These are phyloP conservation scores for Origma solitaria DNA, from an alignment of 2,113 vertebrate genomes.

Conservation along the genomic window DNA sequence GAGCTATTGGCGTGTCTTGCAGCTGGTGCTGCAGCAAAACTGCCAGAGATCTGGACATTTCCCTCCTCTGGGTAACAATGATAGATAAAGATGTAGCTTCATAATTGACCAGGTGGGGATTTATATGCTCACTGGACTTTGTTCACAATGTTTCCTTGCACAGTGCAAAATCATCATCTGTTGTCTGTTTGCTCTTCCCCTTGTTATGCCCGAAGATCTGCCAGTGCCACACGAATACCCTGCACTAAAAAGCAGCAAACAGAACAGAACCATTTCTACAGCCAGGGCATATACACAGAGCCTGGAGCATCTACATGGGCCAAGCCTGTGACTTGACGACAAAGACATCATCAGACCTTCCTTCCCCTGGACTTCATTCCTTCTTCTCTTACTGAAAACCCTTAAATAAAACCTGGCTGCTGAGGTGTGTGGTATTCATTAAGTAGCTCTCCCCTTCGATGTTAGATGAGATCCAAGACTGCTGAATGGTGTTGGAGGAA, in stretches of 20 bases:
- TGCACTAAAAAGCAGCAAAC: neutral
- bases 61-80: neutral
- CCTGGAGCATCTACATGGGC: neutral
- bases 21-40: neutral
- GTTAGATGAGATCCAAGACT: neutral
- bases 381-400: neutral
- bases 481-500: neutral
- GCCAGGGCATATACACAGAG: neutral
- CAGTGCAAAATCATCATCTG: neutral
- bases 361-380: neutral
- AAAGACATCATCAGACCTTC: neutral
- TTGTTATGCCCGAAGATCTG: neutral
- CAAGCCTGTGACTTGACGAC: fast-evolving
- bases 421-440: neutral
- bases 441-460: neutral
- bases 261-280: neutral
- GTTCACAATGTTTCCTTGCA: neutral
- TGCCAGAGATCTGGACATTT: neutral
- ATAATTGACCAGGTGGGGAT: neutral
- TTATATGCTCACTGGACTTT: neutral
- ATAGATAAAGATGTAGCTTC: neutral
- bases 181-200: neutral
- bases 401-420: neutral
- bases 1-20: neutral
- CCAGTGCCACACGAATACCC: neutral